These are phyloP conservation scores for Pachycephala philippinensis DNA, from an alignment of 2,113 vertebrate species.

Conservation along the genomic window DNA sequence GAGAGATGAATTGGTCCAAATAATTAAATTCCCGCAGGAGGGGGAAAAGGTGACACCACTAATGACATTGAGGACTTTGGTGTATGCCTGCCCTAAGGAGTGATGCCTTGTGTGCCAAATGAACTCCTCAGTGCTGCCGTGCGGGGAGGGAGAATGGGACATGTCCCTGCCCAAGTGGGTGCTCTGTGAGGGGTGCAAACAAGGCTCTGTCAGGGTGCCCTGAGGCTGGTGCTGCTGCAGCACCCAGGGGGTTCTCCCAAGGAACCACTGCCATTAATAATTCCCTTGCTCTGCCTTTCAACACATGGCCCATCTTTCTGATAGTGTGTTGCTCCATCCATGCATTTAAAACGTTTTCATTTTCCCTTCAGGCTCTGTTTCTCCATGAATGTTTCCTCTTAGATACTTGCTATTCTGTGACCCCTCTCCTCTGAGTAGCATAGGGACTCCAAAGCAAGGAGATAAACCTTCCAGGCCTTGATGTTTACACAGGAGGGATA, in stretches of 20 bases:
- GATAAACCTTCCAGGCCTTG: not conserved
- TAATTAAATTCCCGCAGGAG: not conserved
- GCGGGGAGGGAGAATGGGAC: fast-evolving
- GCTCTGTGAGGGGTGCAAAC: not conserved
- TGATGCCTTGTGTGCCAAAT: not conserved
- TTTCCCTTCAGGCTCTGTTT: not conserved
- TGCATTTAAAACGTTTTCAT: not conserved
- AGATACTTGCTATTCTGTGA: not conserved
- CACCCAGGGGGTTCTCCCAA: fast-evolving
- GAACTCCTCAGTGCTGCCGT: fast-evolving
- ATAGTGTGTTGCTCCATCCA: fast-evolving
- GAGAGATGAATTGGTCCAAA: not conserved
- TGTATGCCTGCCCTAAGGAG: fast-evolving
- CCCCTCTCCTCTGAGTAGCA: fast-evolving
- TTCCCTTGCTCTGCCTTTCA: not conserved
- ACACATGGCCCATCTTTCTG: not conserved
- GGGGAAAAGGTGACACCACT: fast-evolving
- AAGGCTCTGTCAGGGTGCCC: too few relatives aligned
- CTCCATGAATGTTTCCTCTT: not conserved
- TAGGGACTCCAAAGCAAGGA: not conserved
- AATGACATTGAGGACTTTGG: not conserved
- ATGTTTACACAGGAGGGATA: not conserved
- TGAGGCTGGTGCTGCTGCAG: fast-evolving
- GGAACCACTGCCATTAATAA: not conserved
- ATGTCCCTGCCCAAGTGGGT: not conserved